These are phyloP conservation scores for Antechinus flavipes DNA, from an alignment of 2,113 vertebrate species.

Conservation along the genomic window DNA sequence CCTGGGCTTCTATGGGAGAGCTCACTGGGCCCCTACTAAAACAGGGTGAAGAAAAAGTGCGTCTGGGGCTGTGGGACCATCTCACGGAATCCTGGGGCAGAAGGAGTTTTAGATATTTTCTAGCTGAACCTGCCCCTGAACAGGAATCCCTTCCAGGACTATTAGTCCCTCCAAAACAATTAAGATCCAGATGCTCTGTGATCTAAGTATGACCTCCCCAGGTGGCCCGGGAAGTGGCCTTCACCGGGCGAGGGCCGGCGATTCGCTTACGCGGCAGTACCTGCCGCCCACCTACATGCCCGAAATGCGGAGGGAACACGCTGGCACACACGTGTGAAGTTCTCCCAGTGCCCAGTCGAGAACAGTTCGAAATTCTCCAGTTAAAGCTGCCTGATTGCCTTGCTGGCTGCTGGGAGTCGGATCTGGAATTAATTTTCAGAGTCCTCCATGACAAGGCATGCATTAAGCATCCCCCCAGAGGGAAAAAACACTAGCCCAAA, in stretches of 20 bases:
- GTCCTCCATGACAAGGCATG: constrained; percentile 10
- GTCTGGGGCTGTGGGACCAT: too few relatives aligned
- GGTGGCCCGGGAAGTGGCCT: background rate
- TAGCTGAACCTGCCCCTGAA: background rate
- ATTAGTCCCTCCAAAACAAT: background rate
- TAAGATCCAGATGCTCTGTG: background rate
- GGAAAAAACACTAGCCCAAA: background rate
- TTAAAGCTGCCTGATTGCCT: background rate
- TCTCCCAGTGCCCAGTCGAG: background rate
- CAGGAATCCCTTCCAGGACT: background rate
- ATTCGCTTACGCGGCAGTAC: background rate
- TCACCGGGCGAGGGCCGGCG: background rate
- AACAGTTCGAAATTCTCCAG: background rate
- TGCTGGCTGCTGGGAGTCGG: background rate
- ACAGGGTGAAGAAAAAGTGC: background rate
- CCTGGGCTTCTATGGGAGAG: background rate
- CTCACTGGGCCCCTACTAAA: background rate
- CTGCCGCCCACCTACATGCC: background rate
- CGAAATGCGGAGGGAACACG: background rate
- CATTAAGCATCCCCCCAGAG: constrained; percentile 8
- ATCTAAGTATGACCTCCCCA: background rate
- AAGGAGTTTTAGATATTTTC: background rate
- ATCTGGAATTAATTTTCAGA: constrained; percentile 27
- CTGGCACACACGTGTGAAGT: background rate
- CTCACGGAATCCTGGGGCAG: background rate